These are phyloP conservation scores for Solenopsis invicta DNA, from an alignment of 1,140 invertebrate genomes.

Conservation along the genomic window DNA sequence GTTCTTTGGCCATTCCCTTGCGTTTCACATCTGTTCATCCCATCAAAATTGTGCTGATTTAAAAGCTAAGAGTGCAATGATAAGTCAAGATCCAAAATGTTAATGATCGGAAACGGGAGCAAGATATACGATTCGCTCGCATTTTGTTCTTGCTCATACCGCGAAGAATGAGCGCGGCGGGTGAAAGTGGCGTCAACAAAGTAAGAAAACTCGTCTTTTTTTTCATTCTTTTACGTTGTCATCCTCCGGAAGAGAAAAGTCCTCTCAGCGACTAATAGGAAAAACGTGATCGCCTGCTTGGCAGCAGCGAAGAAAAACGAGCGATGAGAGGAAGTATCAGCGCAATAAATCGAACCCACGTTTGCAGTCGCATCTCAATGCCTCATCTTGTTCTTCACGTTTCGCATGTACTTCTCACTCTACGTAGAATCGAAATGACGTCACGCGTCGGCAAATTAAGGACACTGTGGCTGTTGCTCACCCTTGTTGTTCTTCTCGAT, in stretches of 20 bases:
- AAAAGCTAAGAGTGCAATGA: neutral
- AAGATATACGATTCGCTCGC: neutral
- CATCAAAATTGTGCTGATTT: neutral
- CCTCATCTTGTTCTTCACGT: neutral
- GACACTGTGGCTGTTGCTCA: slow-evolving; percentile 23
- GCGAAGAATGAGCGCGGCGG: slow-evolving; percentile 19
- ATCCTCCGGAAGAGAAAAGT: slow-evolving; percentile 63
- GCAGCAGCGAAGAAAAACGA: slow-evolving; percentile 45
- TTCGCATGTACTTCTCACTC: neutral
- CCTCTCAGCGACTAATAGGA: slow-evolving; percentile 7
- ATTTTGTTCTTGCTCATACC: slow-evolving; percentile 26
- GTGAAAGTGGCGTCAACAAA: slow-evolving; percentile 63
- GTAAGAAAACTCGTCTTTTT: slow-evolving; percentile 44
- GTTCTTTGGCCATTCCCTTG: neutral
- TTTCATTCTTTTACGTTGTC: neutral
- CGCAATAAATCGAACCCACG: slow-evolving; percentile 65
- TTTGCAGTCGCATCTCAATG: slow-evolving; percentile 59
- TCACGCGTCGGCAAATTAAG: neutral
- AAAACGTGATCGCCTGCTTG: slow-evolving; percentile 36
- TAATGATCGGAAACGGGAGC: neutral
- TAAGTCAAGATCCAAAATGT: neutral
- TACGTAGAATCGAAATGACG: neutral
- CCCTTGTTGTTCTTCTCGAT: neutral
- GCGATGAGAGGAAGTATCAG: neutral
- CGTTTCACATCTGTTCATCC: neutral